Conservation (phyloP, 2,888 invertebrate genomes). For the Phrixothrix hirtus region DNA sequence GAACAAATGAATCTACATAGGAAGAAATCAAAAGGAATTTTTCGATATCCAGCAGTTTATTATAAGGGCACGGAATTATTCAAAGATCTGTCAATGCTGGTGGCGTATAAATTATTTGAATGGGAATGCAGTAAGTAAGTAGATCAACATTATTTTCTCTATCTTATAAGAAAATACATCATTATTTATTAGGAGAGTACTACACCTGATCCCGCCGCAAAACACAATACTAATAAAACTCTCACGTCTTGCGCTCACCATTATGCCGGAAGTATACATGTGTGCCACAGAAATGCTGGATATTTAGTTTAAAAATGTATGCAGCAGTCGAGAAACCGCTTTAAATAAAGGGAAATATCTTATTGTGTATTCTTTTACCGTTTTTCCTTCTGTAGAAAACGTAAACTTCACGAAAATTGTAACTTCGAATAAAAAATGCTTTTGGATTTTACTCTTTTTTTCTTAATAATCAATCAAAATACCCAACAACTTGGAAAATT, state of each 20-base stretch:
- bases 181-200: conserved; percentile 32
- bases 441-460: conserved; percentile 10
- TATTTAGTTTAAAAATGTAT: conserved; percentile 40
- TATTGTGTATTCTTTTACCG: conserved; percentile 30
- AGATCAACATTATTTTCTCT: conserved; percentile 7
- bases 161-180: conserved; percentile 31
- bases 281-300: conserved; percentile 35
- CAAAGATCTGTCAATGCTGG: conserved; percentile 5
- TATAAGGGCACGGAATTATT: background rate
- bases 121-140: background rate
- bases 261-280: conserved; percentile 36
- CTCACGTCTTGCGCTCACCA: conserved; percentile 37
- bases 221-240: conserved; percentile 40
- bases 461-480: conserved; percentile 22
- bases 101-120: conserved; percentile 3
- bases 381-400: conserved; percentile 18
- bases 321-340: conserved; percentile 29
- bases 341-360: conserved; percentile 31
- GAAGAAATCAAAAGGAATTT: no score
- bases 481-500: conserved; percentile 25
- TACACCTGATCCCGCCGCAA: conserved; percentile 34
- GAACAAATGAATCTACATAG: no score
- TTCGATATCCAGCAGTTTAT: background rate
- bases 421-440: conserved; percentile 9
- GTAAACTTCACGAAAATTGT: conserved; percentile 23